Evolutionary conservation across 92 coral and sea anemone species (phyloP).

Genomic region (Anthopleura xanthogrammica): DNA sequence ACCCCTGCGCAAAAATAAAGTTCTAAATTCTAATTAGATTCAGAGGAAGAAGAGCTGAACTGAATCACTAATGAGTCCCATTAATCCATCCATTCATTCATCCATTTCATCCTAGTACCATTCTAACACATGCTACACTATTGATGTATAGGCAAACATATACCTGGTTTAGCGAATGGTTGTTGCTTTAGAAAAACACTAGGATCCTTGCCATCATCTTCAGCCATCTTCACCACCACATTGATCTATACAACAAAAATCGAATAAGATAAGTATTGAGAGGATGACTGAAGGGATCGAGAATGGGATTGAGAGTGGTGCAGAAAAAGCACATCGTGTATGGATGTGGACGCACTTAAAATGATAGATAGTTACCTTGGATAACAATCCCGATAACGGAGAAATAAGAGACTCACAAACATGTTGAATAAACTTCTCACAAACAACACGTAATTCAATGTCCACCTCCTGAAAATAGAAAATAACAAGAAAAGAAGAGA

Average conservation of each 20-base stretch:
- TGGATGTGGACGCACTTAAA: not conserved
- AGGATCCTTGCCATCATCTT: constrained; percentile 90
- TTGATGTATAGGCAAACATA: no score
- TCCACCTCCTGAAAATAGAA: constrained; percentile 75
- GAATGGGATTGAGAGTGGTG: not conserved
- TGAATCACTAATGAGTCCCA: no score
- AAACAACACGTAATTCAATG: constrained; percentile 83
- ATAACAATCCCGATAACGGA: constrained; percentile 85
- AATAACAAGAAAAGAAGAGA: not conserved
- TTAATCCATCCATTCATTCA: no score
- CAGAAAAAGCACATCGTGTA: no score
- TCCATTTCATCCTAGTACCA: no score
- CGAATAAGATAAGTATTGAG: not conserved
- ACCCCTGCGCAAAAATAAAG: no score
- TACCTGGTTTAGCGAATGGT: constrained; percentile 99
- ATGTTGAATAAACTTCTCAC: constrained; percentile 90
- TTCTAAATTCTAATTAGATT: no score
- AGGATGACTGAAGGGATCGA: no score
- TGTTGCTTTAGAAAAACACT: constrained; percentile 88
- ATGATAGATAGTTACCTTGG: constrained; percentile 60
- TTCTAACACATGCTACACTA: no score
- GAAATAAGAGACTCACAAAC: constrained; percentile 89
- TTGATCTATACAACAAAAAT: constrained; percentile 39
- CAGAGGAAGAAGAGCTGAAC: no score
- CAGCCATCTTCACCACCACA: constrained; percentile 87